These are phyloP conservation scores for Cottoperca gobio DNA, from an alignment of 2,797 vertebrate genomes.

Conservation along the genomic window DNA sequence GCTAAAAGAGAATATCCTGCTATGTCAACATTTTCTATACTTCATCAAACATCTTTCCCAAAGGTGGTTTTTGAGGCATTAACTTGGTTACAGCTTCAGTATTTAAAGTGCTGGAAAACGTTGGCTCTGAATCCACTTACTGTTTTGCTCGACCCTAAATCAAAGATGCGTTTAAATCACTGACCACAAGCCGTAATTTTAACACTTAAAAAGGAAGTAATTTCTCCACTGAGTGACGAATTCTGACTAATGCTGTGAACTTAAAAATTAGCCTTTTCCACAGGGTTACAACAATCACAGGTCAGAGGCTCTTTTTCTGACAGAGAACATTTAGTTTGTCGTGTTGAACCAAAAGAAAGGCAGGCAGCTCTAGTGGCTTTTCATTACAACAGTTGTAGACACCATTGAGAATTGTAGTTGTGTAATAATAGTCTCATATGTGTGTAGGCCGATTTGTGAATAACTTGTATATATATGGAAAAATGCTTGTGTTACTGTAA, in stretches of 20 bases:
- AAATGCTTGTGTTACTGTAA: constrained; percentile 24
- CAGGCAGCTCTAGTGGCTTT: constrained; percentile 45
- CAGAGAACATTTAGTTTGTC: not conserved
- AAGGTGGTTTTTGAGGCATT: constrained; percentile 7
- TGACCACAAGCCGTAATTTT: too few relatives aligned
- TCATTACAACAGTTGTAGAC: constrained; percentile 23
- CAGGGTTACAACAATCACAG: not conserved
- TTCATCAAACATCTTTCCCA: not conserved
- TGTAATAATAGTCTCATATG: constrained; percentile 16
- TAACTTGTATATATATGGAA: constrained; percentile 50
- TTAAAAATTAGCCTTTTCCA: constrained; percentile 11
- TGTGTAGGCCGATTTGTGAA: constrained; percentile 56
- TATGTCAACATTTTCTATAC: not conserved
- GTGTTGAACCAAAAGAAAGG: constrained; percentile 10
- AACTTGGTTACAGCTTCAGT: constrained; percentile 3
- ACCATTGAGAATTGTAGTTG: constrained; percentile 1
- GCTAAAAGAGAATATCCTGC: not conserved
- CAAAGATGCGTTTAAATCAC: not conserved
- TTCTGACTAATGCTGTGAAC: not conserved
- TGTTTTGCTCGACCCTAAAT: not conserved
- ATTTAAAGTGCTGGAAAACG: not conserved
- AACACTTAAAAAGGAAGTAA: too few relatives aligned
- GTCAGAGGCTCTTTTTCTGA: not conserved
- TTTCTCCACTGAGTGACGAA: constrained; percentile 7
- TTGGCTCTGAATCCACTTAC: not conserved